Evolutionary conservation across 2,113 vertebrate genomes (phyloP), one percentile per base, ranked within the genome.

Genomic region (Phocoena phocoena): DNA sequence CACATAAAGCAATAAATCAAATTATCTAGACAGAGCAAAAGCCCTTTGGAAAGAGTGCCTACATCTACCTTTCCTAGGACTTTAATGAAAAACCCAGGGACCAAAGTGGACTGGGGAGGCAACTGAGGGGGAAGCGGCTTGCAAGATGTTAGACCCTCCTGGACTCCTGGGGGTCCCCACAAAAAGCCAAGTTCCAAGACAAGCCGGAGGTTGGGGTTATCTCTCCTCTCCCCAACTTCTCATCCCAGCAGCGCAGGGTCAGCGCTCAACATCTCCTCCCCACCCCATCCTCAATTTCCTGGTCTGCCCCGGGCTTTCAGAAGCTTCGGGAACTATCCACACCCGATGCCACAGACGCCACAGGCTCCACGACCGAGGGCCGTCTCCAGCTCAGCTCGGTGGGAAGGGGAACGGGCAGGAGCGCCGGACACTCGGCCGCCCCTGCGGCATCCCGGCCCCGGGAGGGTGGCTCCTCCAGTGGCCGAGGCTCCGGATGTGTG

Each of bases 1-100:
- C 89, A 97, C 91, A 83, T 26, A 91, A 80, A 95, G 83, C 91
- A 97, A 92, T 93, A 93, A 88, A 97, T 87, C 89, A 95, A 88
- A 85, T 90, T 88, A 96, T 55, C 82, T 93, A 97, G 74, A 83
- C 10, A 28, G 67, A 88, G 88, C 88, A 84, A 88, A 71, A 89
- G 89, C 83, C 89, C 68, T 93, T 67, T 89, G 87, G 44, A 90
- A 93, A 89, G 68, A 95, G 14, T 12, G 44, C 73, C 71, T 84
- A 74, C 60, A 53, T 67, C 23, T 87, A 67, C 12, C 44, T 81
- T 71, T 73, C 83, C 70, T 31, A 63, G 79, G n/a, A 53, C 41
- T 90, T 47, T 58, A 87, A 83, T 1, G 31, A 44, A 60, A 82
- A 94, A 94, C 60, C 44, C 25, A 47, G 28, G n/a, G 53, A 74